phyloP scores from a whole-genome alignment of 2,888 invertebrate species.

The Melanargia galathea region DNA sequence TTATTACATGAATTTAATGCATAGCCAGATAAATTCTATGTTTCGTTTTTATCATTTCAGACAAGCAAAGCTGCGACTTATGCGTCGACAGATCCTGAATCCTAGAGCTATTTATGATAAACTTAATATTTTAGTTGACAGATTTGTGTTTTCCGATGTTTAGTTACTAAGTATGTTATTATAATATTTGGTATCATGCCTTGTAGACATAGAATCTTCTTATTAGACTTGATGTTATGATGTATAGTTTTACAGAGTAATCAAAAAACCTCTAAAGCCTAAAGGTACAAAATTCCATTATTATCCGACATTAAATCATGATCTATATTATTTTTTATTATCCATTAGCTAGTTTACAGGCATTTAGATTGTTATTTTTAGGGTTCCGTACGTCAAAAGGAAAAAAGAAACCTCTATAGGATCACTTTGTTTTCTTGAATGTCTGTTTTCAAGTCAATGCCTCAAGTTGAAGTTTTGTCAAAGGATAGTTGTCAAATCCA shows the following conservation, averaged over 20 bases:
- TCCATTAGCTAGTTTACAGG: no score
- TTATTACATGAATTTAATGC: no score
- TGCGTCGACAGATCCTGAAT: constrained; percentile 63
- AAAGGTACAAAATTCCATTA: not conserved
- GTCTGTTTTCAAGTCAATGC: not conserved
- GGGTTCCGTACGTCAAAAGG: no score
- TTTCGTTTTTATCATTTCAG: constrained; percentile 52
- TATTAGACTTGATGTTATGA: constrained; percentile 1
- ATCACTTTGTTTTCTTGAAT: not conserved
- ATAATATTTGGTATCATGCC: constrained; percentile 1
- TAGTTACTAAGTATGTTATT: constrained; percentile 13
- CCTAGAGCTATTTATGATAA: constrained; percentile 44
- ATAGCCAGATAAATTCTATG: not conserved
- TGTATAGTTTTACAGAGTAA: no score
- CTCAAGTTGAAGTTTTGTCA: not conserved
- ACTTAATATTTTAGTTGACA: constrained; percentile 4
- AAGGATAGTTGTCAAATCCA: not conserved
- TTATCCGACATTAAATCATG: not conserved
- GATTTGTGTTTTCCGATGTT: constrained; percentile 25
- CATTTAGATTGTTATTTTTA: no score
- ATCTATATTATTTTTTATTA: no score
- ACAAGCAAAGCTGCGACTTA: constrained; percentile 68
- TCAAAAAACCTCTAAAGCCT: no score
- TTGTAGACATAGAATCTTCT: constrained; percentile 10
- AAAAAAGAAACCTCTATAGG: no score